Evolutionary conservation across 2,888 invertebrate species (phyloP), one percentile per base, ranked within the genome.

Genomic region (Ormyrus thymus): DNA sequence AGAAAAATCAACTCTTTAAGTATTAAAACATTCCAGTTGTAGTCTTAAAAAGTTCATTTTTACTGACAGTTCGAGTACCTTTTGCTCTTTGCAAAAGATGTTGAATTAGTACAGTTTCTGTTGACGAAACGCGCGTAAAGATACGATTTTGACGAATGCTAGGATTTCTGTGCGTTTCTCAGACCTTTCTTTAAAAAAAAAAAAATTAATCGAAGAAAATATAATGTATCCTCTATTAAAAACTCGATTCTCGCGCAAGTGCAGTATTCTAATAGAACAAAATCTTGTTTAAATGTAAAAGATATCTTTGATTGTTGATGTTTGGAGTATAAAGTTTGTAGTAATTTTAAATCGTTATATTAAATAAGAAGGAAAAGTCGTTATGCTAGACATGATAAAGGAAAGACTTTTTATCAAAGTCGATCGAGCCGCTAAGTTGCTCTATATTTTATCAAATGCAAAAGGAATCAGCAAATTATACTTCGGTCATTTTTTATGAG

Each of bases 311-410:
- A 68, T 75, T 75, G 75, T 61, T 68, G 59, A 74, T 10, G n/a
- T 11, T 68, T 65, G 69, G 15, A 64, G 46, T 13, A 55, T 75
- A 65, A 71, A 58, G 58, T 65, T 76, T 64, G 58, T 76, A 76
- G 76, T 58, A 13, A 65, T 10, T 45, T 76, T 9, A 71, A 62
- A 45, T 64, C 29, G 50, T 76, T 76, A 58, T 58, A 58, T 70
- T 75, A 29, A 59, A 64, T 66, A 51, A 7, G 46, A 53, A 68
- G 8, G 11, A 13, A 29, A 13, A 64, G 9, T n/a, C 29, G 50
- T 64, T 75, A 51, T 65, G 29, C 13, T 9, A 58, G 70, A 58
- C 53, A 61, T 15, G 71, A 45, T 29, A 29, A 29, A 29, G 29
- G 29, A 29, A 29, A 29, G 65, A n/a, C 46, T 76, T 76, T 76